phyloP scores from a whole-genome alignment of 2,888 invertebrate genomes.

The Campopleginae sp. region DNA sequence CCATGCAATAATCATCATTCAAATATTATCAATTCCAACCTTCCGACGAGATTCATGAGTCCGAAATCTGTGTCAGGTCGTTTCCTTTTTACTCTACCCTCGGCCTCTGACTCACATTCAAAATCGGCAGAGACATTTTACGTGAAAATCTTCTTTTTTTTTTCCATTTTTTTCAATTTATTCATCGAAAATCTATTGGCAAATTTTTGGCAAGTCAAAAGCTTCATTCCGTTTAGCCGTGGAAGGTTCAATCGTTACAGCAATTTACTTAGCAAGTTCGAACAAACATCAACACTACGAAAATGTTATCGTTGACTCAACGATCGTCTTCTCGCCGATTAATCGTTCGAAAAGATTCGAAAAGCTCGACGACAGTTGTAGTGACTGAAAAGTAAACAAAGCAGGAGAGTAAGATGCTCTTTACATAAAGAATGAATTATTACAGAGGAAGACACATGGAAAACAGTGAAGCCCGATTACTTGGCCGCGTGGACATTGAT shows the following conservation, averaged over 20 bases:
- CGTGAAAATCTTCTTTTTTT: too few relatives aligned
- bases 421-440: constrained; percentile 60
- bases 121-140: too few relatives aligned
- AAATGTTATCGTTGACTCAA: not conserved
- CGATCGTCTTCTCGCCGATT: not conserved
- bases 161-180: too few relatives aligned
- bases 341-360: constrained; percentile 31
- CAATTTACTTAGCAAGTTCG: too few relatives aligned
- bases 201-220: too few relatives aligned
- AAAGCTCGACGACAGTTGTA: not conserved
- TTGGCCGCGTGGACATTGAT: constrained; percentile 92
- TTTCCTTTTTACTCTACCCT: too few relatives aligned
- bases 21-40: not conserved
- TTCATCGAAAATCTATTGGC: too few relatives aligned
- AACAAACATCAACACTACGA: too few relatives aligned
- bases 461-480: constrained; percentile 89
- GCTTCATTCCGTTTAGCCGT: too few relatives aligned
- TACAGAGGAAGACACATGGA: constrained; percentile 90
- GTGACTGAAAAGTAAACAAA: not conserved
- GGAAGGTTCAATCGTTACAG: too few relatives aligned
- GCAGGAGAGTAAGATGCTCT: not conserved
- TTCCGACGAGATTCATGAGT: not conserved
- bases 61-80: not conserved
- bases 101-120: too few relatives aligned
- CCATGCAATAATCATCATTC: not conserved